Conservation (phyloP, 1,140 invertebrate species). For the Panagrolaimus sp. region DNA sequence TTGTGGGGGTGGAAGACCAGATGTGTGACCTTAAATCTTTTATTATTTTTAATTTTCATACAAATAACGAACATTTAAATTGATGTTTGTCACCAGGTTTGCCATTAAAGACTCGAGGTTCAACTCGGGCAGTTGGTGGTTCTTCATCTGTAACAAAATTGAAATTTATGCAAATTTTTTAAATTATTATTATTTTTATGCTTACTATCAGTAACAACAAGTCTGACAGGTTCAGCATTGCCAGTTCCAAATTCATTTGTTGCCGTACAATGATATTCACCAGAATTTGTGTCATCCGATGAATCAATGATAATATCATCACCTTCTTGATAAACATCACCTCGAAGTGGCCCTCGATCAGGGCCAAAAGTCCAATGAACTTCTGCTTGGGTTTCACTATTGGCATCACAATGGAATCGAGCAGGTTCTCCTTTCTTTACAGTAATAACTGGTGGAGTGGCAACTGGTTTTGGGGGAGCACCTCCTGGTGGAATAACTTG, state of each 20-base stretch:
- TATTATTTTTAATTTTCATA: neutral
- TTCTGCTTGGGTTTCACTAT: constrained; percentile 51
- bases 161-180: no score
- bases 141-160: constrained; percentile 48
- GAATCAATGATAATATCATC: constrained; percentile 50
- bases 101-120: constrained; percentile 59
- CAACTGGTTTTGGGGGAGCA: constrained; percentile 49
- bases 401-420: constrained; percentile 48
- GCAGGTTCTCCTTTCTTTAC: constrained; percentile 54
- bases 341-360: constrained; percentile 44
- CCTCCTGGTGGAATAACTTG: constrained; percentile 24
- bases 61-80: constrained; percentile 47
- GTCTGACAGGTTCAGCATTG: constrained; percentile 47
- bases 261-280: constrained; percentile 55
- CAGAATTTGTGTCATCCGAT: constrained; percentile 43
- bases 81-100: constrained; percentile 54
- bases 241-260: constrained; percentile 54
- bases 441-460: constrained; percentile 53
- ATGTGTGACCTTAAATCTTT: neutral
- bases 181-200: neutral
- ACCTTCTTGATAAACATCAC: constrained; percentile 46
- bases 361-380: constrained; percentile 51
- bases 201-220: constrained; percentile 53
- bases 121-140: constrained; percentile 56
- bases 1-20: constrained; percentile 25